Conservation (phyloP, 1,140 invertebrate genomes). For the Drosophila murphyi region DNA sequence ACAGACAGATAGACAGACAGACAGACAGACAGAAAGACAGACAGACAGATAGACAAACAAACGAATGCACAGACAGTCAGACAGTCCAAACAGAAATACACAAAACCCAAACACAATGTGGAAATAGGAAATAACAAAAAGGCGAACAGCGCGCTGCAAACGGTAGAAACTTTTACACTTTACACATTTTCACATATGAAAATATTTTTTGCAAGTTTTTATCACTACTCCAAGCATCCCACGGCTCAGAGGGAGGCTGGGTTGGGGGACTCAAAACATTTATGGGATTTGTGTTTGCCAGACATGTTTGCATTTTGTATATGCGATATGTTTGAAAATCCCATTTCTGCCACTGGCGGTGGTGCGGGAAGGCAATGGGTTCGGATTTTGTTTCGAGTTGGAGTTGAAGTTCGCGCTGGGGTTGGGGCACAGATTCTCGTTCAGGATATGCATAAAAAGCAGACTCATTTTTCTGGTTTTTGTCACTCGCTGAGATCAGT, state of each 20-base stretch:
- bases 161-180: slow-evolving; percentile 74
- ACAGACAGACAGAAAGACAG: slow-evolving; percentile 18
- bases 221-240: slow-evolving; percentile 44
- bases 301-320: slow-evolving; percentile 83
- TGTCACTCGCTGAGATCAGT: background rate
- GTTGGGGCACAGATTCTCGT: slow-evolving; percentile 5
- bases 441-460: slow-evolving; percentile 7
- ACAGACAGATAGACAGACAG: slow-evolving; percentile 51
- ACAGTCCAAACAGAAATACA: slow-evolving; percentile 39
- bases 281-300: slow-evolving; percentile 82
- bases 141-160: slow-evolving; percentile 21
- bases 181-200: slow-evolving; percentile 82
- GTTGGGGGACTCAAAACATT: slow-evolving; percentile 56
- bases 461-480: background rate
- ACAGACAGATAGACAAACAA: slow-evolving; percentile 13
- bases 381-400: background rate
- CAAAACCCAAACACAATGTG: slow-evolving; percentile 61
- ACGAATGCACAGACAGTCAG: slow-evolving; percentile 16
- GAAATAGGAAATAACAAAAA: slow-evolving; percentile 65
- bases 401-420: too few relatives aligned
- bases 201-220: slow-evolving; percentile 81
- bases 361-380: background rate
- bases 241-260: too few relatives aligned
- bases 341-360: slow-evolving; percentile 60
- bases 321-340: slow-evolving; percentile 83